phyloP scores from a whole-genome alignment of 1,140 invertebrate species.

The Tyrophagus putrescentiae region DNA sequence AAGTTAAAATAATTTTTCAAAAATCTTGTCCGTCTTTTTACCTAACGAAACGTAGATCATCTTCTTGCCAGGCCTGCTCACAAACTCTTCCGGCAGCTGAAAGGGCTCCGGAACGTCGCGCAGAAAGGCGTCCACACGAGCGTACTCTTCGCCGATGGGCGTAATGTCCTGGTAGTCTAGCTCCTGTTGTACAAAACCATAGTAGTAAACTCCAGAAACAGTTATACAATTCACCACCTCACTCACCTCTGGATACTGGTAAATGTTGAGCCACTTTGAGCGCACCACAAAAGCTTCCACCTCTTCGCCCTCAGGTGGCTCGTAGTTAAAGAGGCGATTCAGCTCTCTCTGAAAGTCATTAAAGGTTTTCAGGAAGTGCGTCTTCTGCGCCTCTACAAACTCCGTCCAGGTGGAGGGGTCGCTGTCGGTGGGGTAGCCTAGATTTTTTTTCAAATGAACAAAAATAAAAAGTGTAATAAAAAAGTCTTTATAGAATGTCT shows the following conservation, averaged over 20 bases:
- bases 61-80: neutral
- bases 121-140: neutral
- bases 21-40: neutral
- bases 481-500: too few species aligned
- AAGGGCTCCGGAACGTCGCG: neutral
- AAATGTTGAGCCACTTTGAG: too few species aligned
- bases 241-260: too few species aligned
- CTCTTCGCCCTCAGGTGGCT: neutral
- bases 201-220: too few species aligned
- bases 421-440: neutral
- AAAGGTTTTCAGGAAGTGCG: neutral
- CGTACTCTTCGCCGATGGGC: neutral
- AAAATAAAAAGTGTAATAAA: too few species aligned
- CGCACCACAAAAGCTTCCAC: neutral
- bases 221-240: too few species aligned
- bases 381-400: neutral
- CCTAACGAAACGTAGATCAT: too few species aligned
- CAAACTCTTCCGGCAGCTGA: neutral
- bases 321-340: neutral
- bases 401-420: neutral
- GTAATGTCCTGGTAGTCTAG: neutral
- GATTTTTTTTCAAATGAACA: too few species aligned
- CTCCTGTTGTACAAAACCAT: too few species aligned
- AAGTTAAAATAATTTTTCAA: constrained; percentile 22
- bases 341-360: neutral